Evolutionary conservation across 2,113 vertebrate species (phyloP), one percentile per base, ranked within the genome.

Genomic region (Microcebus jonahi): DNA sequence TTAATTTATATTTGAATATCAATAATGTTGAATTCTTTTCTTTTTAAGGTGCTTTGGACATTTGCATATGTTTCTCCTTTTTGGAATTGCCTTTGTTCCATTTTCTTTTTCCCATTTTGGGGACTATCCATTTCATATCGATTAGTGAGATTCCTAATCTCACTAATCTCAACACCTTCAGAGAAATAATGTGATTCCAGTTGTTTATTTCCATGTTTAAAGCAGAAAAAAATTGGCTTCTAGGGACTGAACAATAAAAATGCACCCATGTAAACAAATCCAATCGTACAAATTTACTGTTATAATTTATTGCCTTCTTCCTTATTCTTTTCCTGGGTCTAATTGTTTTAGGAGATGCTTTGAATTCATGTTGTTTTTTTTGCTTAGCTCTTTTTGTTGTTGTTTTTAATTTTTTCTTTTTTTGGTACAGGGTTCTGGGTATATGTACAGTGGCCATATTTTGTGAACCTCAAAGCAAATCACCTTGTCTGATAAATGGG

Each of bases 151-250:
- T 71, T 12, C 20, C 7, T 77, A 48, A 48, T 48, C 45, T 48
- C 45, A 48, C 45, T 48, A 48, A 48, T 48, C 45, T 48, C 15
- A n/a, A n/a, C 11, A 59, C 15, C 15, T 95, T 45, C 21, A 80
- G 59, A 73, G 42, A 86, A 85, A n/a, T 50, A 21, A 59, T 8
- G 34, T 70, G 45, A 76, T 88, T 50, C 13, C 17, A 45, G 6
- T 15, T 84, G 21, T 83, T 92, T 59, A 75, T 25, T n/a, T 88
- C 18, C 4, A 61, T 48, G 31, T 90, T 93, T 92, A 42, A 61
- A 90, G 71, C 71, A 93, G 70, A 85, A 53, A 76, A 85, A 90
- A 36, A 12, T n/a, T 70, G 81, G 39, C 27, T 96, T 57, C 71
- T 27, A 55, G 27, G 57, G 71, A 9, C 6, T 29, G 39, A 18